Conservation (phyloP, 2,113 vertebrate species). For the Chaenogobius annularis region DNA sequence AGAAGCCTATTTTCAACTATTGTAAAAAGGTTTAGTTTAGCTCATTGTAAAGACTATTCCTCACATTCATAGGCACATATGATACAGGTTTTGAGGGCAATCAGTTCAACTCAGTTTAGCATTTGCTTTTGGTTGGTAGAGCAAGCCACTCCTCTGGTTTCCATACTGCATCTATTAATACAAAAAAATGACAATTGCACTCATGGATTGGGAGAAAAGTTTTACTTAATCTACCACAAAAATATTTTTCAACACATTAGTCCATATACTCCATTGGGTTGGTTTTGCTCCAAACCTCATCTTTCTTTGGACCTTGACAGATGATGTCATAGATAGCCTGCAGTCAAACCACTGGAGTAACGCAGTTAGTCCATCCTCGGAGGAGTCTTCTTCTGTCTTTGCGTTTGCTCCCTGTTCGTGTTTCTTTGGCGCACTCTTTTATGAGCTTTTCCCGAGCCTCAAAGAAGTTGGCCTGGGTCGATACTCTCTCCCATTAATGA, state of each 20-base stretch:
- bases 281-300: conserved; percentile 17
- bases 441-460: conserved; percentile 75
- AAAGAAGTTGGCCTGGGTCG: conserved; percentile 72
- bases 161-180: no score
- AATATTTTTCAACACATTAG: background rate
- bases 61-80: no score
- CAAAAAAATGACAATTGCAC: background rate
- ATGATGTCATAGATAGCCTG: conserved; percentile 36
- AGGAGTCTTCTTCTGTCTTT: conserved; percentile 62
- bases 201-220: background rate
- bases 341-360: conserved; percentile 45
- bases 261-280: background rate
- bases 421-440: conserved; percentile 71
- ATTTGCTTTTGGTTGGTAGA: background rate
- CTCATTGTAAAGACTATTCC: no score
- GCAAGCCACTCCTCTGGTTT: no score
- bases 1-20: background rate
- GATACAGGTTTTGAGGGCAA: no score
- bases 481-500: conserved; percentile 79
- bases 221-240: background rate
- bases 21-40: background rate
- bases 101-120: background rate
- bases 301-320: conserved; percentile 30
- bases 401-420: conserved; percentile 44
- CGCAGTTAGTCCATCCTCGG: conserved; percentile 46